phyloP scores from a whole-genome alignment of 2,888 invertebrate genomes.

The Rotaria macrura region DNA sequence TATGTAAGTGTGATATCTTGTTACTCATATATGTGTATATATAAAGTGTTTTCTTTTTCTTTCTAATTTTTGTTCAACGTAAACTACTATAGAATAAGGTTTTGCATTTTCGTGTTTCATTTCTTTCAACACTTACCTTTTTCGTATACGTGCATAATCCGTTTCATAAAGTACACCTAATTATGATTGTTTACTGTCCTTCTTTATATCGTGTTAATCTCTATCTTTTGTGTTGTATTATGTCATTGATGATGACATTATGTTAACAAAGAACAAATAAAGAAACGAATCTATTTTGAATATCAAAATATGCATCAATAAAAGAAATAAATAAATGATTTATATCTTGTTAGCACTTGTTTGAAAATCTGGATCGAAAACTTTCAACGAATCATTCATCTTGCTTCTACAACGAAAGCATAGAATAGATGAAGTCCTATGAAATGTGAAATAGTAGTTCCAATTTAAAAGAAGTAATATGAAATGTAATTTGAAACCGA shows the following conservation, averaged over 20 bases:
- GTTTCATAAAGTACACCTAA: neutral
- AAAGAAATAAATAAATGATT: neutral
- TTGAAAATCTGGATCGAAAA: too few species aligned
- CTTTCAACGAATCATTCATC: too few species aligned
- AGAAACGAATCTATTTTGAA: neutral
- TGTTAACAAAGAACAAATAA: neutral
- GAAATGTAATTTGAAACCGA: too few species aligned
- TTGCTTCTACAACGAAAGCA: too few species aligned
- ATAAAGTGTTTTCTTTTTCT: neutral
- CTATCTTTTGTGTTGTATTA: neutral
- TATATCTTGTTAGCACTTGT: neutral
- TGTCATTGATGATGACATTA: slow-evolving; percentile 6
- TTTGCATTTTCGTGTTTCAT: neutral
- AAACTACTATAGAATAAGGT: neutral
- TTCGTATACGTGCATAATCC: neutral
- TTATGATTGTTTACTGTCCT: neutral
- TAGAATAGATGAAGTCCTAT: too few species aligned
- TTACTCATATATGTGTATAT: too few species aligned
- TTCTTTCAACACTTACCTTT: neutral
- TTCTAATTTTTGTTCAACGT: too few species aligned
- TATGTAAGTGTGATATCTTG: neutral
- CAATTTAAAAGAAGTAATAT: too few species aligned
- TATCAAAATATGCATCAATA: neutral
- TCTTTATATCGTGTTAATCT: neutral
- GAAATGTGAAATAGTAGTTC: too few species aligned